Evolutionary conservation across 2,797 vertebrate species (phyloP).

Genomic region (Lagodon rhomboides): DNA sequence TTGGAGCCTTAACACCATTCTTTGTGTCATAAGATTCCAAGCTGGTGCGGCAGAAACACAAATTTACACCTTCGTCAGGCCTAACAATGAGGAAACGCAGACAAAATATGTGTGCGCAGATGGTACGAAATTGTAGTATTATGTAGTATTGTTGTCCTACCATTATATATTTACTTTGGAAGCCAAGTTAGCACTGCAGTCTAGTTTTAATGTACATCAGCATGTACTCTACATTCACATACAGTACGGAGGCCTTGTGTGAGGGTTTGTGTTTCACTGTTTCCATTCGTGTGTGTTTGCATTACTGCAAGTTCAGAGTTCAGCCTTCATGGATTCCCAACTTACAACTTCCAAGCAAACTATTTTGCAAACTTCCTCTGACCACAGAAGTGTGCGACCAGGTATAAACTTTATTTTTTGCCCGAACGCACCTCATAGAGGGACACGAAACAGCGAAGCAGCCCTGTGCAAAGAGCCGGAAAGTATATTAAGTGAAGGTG

Average conservation of each 20-base stretch:
- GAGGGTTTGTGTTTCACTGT: constrained; percentile 22
- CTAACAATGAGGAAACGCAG: constrained; percentile 28
- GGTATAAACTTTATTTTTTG: constrained; percentile 24
- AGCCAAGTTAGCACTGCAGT: too few relatives aligned
- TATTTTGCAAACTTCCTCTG: background rate
- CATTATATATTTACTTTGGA: background rate
- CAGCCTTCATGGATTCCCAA: constrained; percentile 1
- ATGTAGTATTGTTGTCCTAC: background rate
- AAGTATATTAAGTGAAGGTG: constrained; percentile 20
- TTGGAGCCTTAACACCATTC: constrained; percentile 67
- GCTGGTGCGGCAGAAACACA: constrained; percentile 31
- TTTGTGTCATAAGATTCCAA: constrained; percentile 48
- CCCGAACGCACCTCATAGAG: constrained; percentile 10
- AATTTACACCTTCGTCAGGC: constrained; percentile 47
- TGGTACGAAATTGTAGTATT: constrained; percentile 14
- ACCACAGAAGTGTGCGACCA: background rate
- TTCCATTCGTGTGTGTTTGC: constrained; percentile 24
- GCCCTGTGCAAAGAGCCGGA: background rate
- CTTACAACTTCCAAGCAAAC: constrained; percentile 3
- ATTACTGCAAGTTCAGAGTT: constrained; percentile 11
- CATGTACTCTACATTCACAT: background rate
- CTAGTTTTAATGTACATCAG: background rate
- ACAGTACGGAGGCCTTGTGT: background rate
- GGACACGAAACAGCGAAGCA: constrained; percentile 5
- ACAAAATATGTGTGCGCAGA: constrained; percentile 16